Evolutionary conservation across 2,888 invertebrate species (phyloP).

Genomic region (Caenorhabditis plicata): DNA sequence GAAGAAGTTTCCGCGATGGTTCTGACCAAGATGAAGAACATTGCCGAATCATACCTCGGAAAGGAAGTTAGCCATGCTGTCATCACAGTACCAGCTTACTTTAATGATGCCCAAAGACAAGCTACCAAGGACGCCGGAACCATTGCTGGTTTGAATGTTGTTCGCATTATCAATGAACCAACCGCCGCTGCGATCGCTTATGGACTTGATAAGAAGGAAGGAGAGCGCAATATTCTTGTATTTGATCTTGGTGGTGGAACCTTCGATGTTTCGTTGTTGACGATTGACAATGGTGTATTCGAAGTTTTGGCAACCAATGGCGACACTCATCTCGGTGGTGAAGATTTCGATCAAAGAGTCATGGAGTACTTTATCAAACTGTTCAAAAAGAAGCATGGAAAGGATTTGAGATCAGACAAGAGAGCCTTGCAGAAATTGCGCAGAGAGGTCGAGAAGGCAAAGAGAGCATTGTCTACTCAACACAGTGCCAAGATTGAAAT

Average conservation of each 20-base stretch:
- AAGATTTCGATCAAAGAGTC: constrained; percentile 75
- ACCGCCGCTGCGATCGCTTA: constrained; percentile 65
- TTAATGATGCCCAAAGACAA: constrained; percentile 98
- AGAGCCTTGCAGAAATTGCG: constrained; percentile 67
- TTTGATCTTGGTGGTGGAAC: constrained; percentile 99
- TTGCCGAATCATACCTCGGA: constrained; percentile 62
- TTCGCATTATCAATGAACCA: constrained; percentile 83
- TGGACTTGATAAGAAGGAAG: constrained; percentile 65
- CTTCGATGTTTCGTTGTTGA: constrained; percentile 94
- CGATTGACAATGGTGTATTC: constrained; percentile 97
- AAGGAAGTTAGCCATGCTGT: constrained; percentile 79
- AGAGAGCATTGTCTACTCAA: constrained; percentile 83
- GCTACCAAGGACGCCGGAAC: constrained; percentile 81
- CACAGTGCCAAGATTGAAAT: constrained; percentile 81
- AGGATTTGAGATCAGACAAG: constrained; percentile 66
- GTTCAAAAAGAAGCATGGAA: constrained; percentile 67
- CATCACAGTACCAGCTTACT: constrained; percentile 94
- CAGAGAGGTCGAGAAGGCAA: constrained; percentile 67
- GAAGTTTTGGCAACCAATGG: constrained; percentile 71
- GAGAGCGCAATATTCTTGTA: constrained; percentile 93
- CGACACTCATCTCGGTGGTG: constrained; percentile 75
- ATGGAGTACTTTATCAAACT: constrained; percentile 92
- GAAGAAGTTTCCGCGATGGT: constrained; percentile 99
- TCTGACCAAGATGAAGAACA: constrained; percentile 63
- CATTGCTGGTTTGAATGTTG: constrained; percentile 76